Conservation (phyloP, 2,113 vertebrate genomes). For the Halcyon malimbica region DNA sequence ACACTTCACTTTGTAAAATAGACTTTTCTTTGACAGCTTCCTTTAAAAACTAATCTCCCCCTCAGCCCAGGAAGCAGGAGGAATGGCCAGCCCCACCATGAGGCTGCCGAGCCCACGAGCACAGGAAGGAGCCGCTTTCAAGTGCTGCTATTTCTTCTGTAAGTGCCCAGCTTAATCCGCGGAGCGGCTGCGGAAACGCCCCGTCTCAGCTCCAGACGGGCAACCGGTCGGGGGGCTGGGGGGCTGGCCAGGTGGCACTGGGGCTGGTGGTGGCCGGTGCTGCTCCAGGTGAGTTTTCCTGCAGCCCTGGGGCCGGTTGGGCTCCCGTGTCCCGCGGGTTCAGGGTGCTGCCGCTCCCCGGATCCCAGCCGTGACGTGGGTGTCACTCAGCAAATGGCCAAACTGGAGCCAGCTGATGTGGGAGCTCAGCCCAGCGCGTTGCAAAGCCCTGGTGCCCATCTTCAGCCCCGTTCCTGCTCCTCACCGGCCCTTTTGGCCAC, state of each 20-base stretch:
- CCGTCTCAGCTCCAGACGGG: fast-evolving
- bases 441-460: neutral
- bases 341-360: fast-evolving
- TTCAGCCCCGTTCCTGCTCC: neutral
- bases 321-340: fast-evolving
- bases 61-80: neutral
- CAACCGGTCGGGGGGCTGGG: neutral
- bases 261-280: fast-evolving
- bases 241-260: fast-evolving
- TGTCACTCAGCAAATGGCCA: neutral
- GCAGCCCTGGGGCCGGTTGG: fast-evolving
- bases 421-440: neutral
- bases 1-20: conserved; percentile 53
- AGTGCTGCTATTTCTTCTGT: neutral
- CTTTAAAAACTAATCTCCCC: conserved; percentile 46
- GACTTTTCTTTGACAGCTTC: conserved; percentile 28
- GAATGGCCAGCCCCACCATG: neutral
- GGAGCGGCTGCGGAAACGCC: fast-evolving
- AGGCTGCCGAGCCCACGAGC: neutral
- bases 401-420: neutral
- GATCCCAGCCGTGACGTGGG: neutral
- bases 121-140: neutral
- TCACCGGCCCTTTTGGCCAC: neutral
- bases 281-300: fast-evolving
- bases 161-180: neutral